These are phyloP conservation scores for Nasonia giraulti DNA, from an alignment of 1,140 invertebrate genomes.

Conservation along the genomic window DNA sequence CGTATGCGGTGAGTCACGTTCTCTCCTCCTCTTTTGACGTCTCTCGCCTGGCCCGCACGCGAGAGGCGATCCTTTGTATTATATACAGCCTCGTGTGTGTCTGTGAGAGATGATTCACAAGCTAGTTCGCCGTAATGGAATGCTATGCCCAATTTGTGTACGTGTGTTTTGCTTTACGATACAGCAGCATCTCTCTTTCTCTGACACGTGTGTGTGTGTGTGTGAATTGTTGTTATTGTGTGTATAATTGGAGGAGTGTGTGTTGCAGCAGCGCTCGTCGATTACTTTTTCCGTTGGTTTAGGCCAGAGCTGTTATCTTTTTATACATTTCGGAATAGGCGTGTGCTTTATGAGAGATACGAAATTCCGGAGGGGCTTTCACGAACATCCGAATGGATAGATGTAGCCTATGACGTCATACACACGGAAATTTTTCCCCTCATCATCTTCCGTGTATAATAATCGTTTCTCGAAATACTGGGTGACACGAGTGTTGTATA, in stretches of 20 bases:
- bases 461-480: no score
- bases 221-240: no score
- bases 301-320: background rate
- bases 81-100: background rate
- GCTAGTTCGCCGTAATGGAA: constrained; percentile 68
- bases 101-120: constrained; percentile 70
- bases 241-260: background rate
- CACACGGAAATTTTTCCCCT: no score
- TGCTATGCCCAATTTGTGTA: constrained; percentile 51
- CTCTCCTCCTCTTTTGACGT: background rate
- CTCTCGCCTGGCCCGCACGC: background rate
- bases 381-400: background rate
- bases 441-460: no score
- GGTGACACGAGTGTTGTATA: no score
- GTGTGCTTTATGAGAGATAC: no score
- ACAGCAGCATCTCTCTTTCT: background rate
- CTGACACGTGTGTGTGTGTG: no score
- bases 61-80: constrained; percentile 23
- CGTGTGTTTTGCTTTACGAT: constrained; percentile 1
- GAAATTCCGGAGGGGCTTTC: background rate
- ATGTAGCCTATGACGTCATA: no score
- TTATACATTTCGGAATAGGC: background rate
- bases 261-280: no score
- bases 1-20: constrained; percentile 50
- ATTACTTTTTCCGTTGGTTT: background rate